Evolutionary conservation across 2,113 vertebrate genomes (phyloP).

Genomic region (Zapus hudsonius): DNA sequence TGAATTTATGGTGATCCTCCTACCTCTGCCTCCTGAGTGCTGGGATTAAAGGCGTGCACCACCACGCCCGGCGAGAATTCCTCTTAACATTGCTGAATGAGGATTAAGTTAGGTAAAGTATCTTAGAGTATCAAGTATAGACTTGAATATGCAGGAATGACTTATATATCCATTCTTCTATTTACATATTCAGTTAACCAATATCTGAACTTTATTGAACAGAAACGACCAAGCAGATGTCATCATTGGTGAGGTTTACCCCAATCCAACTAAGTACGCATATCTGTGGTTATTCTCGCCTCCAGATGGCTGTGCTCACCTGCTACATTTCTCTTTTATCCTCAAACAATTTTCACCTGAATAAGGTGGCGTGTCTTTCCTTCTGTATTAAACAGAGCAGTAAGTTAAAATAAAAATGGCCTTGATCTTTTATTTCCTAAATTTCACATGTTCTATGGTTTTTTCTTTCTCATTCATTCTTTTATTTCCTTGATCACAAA

Average conservation of each 20-base stretch:
- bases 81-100: not conserved
- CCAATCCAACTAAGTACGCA: not conserved
- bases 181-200: not conserved
- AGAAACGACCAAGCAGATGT: not conserved
- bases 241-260: not conserved
- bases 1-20: too few species aligned
- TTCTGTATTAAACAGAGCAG: not conserved
- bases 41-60: too few species aligned
- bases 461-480: conserved; percentile 16
- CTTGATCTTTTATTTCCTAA: conserved; percentile 22
- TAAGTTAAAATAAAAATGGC: conserved; percentile 47
- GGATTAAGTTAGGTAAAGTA: conserved; percentile 18
- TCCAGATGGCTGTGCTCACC: not conserved
- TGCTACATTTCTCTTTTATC: not conserved
- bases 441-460: not conserved
- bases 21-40: too few species aligned
- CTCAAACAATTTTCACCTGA: conserved; percentile 1
- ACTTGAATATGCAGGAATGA: conserved; percentile 11
- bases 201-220: not conserved
- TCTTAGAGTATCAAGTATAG: not conserved
- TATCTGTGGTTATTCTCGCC: not conserved
- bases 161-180: not conserved
- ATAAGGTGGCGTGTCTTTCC: not conserved
- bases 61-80: too few species aligned
- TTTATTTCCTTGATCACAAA: conserved; percentile 34